phyloP scores from a whole-genome alignment of 2,888 invertebrate species.

The Syritta pipiens region DNA sequence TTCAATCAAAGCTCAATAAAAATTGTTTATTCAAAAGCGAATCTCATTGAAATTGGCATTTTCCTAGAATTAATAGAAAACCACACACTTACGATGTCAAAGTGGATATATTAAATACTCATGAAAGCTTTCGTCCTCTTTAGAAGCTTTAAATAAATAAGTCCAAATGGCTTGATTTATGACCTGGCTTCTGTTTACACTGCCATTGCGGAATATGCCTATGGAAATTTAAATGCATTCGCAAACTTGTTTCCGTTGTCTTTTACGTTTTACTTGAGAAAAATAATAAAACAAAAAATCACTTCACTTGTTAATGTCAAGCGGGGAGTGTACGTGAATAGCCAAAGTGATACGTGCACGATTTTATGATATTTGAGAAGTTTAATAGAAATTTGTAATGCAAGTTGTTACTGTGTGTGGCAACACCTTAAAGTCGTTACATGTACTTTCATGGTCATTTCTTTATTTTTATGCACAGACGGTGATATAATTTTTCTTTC shows the following conservation, averaged over 20 bases:
- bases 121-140: neutral
- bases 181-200: neutral
- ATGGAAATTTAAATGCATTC: neutral
- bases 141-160: neutral
- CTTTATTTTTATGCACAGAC: neutral
- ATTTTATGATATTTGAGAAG: neutral
- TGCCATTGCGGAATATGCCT: neutral
- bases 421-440: neutral
- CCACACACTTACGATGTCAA: too few species aligned
- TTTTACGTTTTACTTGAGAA: conserved; percentile 5
- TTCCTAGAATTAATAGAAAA: too few species aligned
- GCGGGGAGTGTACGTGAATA: conserved; percentile 1
- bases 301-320: conserved; percentile 13
- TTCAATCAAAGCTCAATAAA: too few species aligned
- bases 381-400: conserved; percentile 18
- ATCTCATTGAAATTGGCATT: too few species aligned
- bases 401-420: conserved; percentile 16
- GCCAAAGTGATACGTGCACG: neutral
- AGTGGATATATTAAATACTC: too few species aligned
- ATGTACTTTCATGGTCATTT: conserved; percentile 1
- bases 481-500: too few species aligned
- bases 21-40: too few species aligned
- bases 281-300: too few species aligned
- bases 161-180: neutral
- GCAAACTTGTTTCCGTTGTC: conserved; percentile 10